These are phyloP conservation scores for Drosophila suboccidentalis DNA, from an alignment of 2,888 invertebrate species.

Conservation along the genomic window DNA sequence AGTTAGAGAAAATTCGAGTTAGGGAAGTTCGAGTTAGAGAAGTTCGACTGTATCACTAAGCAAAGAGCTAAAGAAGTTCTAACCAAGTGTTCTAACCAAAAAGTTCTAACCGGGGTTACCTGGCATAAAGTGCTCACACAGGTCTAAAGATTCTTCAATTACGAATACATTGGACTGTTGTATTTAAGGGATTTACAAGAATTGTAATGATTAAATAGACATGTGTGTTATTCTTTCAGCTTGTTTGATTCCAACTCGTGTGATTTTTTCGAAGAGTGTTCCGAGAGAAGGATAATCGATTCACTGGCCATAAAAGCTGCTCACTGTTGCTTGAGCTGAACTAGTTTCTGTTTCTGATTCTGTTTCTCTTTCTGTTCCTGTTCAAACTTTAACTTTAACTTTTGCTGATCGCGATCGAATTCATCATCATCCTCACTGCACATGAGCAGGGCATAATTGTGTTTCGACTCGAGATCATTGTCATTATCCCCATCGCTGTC, in stretches of 20 bases:
- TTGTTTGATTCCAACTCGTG: neutral
- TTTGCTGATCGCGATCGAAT: neutral
- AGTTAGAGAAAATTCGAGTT: too few relatives aligned
- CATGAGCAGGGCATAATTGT: slow-evolving; percentile 28
- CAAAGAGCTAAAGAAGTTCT: too few relatives aligned
- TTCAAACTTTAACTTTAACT: neutral
- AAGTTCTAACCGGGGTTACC: too few relatives aligned
- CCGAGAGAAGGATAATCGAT: neutral
- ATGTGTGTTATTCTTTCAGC: neutral
- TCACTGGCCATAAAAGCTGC: neutral
- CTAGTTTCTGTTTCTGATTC: neutral
- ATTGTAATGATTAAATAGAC: neutral
- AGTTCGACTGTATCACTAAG: too few relatives aligned
- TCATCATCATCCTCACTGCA: slow-evolving; percentile 52
- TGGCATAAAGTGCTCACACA: neutral
- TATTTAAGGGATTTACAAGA: neutral
- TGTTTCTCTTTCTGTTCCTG: neutral
- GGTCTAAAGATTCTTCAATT: neutral
- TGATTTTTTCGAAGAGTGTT: neutral
- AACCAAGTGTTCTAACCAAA: too few relatives aligned
- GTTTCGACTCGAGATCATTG: slow-evolving; percentile 8
- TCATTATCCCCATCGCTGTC: slow-evolving; percentile 26
- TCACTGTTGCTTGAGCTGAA: slow-evolving; percentile 3
- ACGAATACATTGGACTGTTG: neutral
- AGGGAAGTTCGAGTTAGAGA: too few relatives aligned